Conservation (phyloP, 2,113 vertebrate species). For the Calidris pygmaea region DNA sequence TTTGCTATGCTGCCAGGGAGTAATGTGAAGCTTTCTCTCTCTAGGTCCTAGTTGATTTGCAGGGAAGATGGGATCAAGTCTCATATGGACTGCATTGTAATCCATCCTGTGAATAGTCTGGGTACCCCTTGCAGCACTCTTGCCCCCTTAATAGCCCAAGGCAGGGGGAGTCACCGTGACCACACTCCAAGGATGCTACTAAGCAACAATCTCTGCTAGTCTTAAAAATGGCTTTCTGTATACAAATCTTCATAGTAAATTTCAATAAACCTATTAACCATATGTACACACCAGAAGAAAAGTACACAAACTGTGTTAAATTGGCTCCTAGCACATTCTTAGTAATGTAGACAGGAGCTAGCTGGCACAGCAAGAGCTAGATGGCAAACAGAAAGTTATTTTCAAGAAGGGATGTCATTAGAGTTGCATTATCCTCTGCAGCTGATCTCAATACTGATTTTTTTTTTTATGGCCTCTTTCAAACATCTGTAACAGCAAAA, state of each 20-base stretch:
- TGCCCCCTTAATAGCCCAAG: not conserved
- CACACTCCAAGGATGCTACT: not conserved
- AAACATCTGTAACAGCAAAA: not conserved
- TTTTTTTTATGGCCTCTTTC: not conserved
- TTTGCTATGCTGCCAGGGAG: not conserved
- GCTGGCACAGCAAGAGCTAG: slow-evolving; percentile 3
- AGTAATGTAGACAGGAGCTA: not conserved
- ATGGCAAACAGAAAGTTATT: not conserved
- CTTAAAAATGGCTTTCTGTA: not conserved
- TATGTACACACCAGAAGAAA: not conserved
- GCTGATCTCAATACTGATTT: not conserved
- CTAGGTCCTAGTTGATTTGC: not conserved
- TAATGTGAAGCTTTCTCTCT: not conserved
- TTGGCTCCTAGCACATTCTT: not conserved
- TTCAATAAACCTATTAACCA: slow-evolving; percentile 29
- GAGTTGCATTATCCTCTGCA: not conserved
- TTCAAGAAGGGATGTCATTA: slow-evolving; percentile 4
- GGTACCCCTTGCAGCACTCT: not conserved
- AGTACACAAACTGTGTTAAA: not conserved
- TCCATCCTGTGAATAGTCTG: not conserved
- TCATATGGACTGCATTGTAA: not conserved
- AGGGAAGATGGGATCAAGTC: not conserved
- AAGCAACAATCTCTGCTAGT: not conserved
- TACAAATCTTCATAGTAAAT: not conserved
- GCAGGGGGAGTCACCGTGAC: not conserved